These are phyloP conservation scores for Dolichopus griseipennis DNA, from an alignment of 2,888 invertebrate species.

Conservation along the genomic window DNA sequence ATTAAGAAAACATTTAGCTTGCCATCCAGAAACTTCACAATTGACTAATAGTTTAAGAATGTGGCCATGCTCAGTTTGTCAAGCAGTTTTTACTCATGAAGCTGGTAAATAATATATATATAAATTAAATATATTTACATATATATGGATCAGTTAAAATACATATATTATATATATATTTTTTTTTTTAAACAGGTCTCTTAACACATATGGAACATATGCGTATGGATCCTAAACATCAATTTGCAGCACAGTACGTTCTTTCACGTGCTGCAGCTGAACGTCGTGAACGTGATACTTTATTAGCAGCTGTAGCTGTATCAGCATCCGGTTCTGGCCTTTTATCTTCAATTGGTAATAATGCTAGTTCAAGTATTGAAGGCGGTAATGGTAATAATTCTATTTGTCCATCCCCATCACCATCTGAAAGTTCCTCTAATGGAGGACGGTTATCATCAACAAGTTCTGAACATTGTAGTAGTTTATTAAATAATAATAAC, in stretches of 20 bases:
- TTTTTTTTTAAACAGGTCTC: conserved; percentile 53
- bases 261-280: conserved; percentile 84
- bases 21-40: conserved; percentile 85
- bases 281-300: conserved; percentile 70
- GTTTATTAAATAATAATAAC: conserved; percentile 55
- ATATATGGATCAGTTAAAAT: too few species aligned
- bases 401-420: conserved; percentile 73
- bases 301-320: conserved; percentile 57
- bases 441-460: conserved; percentile 73
- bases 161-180: too few species aligned
- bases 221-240: conserved; percentile 94
- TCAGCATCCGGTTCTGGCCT: conserved; percentile 54
- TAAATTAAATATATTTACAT: neutral
- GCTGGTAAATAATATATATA: conserved; percentile 55
- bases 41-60: conserved; percentile 79
- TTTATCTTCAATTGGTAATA: conserved; percentile 46
- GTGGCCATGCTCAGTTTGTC: conserved; percentile 95
- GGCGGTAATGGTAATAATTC: conserved; percentile 43
- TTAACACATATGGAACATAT: conserved; percentile 93
- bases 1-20: conserved; percentile 83
- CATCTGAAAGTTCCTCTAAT: conserved; percentile 74
- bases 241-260: conserved; percentile 90
- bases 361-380: conserved; percentile 26
- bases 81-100: conserved; percentile 91
- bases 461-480: conserved; percentile 49